These are phyloP conservation scores for Beroe forskalii DNA, from an alignment of 37 sponge, comb jelly and placozoan genomes.

Conservation along the genomic window DNA sequence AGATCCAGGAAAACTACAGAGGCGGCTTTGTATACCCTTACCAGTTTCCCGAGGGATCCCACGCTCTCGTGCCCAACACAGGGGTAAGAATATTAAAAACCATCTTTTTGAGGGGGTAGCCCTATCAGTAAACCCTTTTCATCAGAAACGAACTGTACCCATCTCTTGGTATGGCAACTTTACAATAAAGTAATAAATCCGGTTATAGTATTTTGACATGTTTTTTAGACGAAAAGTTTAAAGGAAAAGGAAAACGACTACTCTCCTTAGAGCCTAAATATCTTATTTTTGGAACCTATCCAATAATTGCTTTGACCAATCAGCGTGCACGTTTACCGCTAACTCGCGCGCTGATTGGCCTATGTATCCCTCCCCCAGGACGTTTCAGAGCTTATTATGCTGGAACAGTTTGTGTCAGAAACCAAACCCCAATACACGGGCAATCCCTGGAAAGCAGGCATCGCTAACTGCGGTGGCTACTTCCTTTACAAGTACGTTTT, in stretches of 20 bases:
- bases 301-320: no score
- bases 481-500: slow-evolving; percentile 41
- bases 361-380: not conserved
- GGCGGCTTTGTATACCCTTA: slow-evolving; percentile 39
- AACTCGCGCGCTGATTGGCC: not conserved
- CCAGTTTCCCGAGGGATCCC: slow-evolving; percentile 53
- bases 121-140: no score
- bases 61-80: slow-evolving; percentile 17
- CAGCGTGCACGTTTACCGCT: slow-evolving; percentile 14
- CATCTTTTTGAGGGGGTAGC: no score
- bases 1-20: not conserved
- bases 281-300: no score
- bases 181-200: no score
- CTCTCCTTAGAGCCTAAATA: no score
- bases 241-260: no score
- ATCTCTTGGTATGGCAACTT: no score
- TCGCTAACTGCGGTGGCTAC: slow-evolving; percentile 36
- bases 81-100: no score
- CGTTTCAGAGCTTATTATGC: not conserved
- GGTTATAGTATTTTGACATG: no score
- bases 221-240: no score
- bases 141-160: no score
- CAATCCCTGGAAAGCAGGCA: not conserved
- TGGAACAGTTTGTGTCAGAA: not conserved
- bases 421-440: not conserved